Percentiles rank a stretch among this genome's conserved stretches.
Evolutionary conservation across 2,113 vertebrate genomes (phyloP).

Genomic region (Antennarius striatus): DNA sequence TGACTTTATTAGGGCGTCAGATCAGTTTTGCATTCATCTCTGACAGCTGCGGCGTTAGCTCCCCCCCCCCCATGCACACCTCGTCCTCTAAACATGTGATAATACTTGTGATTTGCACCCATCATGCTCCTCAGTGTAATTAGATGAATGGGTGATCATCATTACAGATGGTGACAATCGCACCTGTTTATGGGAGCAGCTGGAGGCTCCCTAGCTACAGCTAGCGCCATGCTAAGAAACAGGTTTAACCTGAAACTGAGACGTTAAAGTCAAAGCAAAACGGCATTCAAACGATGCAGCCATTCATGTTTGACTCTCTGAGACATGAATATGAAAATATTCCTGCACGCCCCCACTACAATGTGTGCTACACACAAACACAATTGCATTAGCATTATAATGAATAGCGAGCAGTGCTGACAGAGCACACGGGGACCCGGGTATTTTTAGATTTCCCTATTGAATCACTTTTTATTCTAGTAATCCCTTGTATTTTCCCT

Average conservation of each 20-base stretch:
- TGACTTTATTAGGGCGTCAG: too few species aligned
- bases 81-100: constrained; percentile 19
- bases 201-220: constrained; percentile 34
- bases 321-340: background rate
- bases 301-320: background rate
- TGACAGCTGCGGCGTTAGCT: too few species aligned
- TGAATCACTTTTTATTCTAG: constrained; percentile 27
- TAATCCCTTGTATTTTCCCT: constrained; percentile 9
- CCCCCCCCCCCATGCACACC: constrained; percentile 1
- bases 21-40: too few species aligned
- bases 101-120: constrained; percentile 28
- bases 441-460: constrained; percentile 41
- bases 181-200: constrained; percentile 43
- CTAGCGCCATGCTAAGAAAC: constrained; percentile 14
- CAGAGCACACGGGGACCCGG: constrained; percentile 31
- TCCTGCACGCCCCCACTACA: background rate
- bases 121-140: constrained; percentile 28
- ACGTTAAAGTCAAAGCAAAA: background rate
- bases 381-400: background rate
- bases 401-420: constrained; percentile 26
- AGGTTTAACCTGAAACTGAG: background rate
- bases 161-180: constrained; percentile 42
- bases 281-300: background rate
- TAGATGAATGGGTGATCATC: constrained; percentile 32
- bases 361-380: too few species aligned